Evolutionary conservation across 2,113 vertebrate species (phyloP).

Genomic region (Hylia prasina): DNA sequence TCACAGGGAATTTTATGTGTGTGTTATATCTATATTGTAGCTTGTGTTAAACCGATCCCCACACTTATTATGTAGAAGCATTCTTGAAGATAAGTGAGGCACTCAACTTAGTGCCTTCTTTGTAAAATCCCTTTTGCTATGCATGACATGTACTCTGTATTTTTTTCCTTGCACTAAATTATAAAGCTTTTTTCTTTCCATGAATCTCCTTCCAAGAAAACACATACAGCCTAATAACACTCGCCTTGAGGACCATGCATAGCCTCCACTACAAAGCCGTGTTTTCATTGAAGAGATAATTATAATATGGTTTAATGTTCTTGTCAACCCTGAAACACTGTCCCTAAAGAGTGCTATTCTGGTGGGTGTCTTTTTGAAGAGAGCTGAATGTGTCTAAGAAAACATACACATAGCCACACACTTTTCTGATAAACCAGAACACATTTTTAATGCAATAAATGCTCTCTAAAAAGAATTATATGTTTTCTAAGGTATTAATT

Average conservation of each 20-base stretch:
- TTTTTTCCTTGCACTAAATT: conserved; percentile 52
- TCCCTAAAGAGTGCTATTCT: conserved; percentile 52
- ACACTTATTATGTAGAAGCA: conserved; percentile 25
- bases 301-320: conserved; percentile 67
- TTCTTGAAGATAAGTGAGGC: conserved; percentile 58
- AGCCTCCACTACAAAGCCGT: conserved; percentile 40
- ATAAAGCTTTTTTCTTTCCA: conserved; percentile 63
- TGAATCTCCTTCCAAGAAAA: conserved; percentile 58
- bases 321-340: conserved; percentile 57
- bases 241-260: conserved; percentile 27
- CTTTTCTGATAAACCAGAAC: background rate
- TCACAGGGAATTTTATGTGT: background rate
- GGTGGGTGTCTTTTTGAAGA: conserved; percentile 42
- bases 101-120: conserved; percentile 60
- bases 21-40: conserved; percentile 24
- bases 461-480: background rate
- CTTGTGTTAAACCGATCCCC: conserved; percentile 38
- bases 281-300: conserved; percentile 65
- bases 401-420: background rate
- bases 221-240: conserved; percentile 54
- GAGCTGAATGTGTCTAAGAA: conserved; percentile 34
- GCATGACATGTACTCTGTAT: conserved; percentile 54
- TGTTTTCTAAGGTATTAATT: background rate
- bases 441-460: background rate
- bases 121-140: conserved; percentile 65